These are phyloP conservation scores for Cladopsammia gracilis DNA, from an alignment of 64 coral and sea anemone genomes.

Conservation along the genomic window DNA sequence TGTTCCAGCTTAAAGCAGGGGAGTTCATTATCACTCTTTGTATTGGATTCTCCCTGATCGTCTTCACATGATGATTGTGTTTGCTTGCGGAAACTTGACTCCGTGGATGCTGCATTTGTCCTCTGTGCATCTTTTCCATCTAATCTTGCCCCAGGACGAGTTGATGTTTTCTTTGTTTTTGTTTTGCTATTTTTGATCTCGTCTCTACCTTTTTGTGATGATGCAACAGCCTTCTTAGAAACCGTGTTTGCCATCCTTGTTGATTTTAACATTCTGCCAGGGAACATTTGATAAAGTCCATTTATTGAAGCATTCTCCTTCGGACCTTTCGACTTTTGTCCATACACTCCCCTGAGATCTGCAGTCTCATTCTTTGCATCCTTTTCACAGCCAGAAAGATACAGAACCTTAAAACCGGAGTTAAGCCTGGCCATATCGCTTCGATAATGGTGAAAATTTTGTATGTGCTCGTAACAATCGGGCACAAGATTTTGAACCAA, in stretches of 20 bases:
- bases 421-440: constrained; percentile 8
- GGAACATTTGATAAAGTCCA: not conserved
- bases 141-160: not conserved
- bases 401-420: constrained; percentile 14
- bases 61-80: not conserved
- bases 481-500: constrained; percentile 19
- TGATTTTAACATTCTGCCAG: not conserved
- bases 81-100: not conserved
- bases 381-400: not conserved
- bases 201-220: not conserved
- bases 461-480: constrained; percentile 6
- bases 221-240: not conserved
- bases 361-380: not conserved
- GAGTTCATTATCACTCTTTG: not conserved
- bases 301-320: not conserved
- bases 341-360: not conserved
- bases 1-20: not conserved
- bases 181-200: not conserved
- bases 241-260: not conserved
- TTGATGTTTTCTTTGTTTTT: not conserved
- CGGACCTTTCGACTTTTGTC: not conserved
- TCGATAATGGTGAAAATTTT: constrained; percentile 33
- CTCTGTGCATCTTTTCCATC: not conserved
- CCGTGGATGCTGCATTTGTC: not conserved
- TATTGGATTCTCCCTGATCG: not conserved